Base-by-base conservation (phyloP, 2,888 invertebrate species). In the Uloborus plumipes region DNA sequence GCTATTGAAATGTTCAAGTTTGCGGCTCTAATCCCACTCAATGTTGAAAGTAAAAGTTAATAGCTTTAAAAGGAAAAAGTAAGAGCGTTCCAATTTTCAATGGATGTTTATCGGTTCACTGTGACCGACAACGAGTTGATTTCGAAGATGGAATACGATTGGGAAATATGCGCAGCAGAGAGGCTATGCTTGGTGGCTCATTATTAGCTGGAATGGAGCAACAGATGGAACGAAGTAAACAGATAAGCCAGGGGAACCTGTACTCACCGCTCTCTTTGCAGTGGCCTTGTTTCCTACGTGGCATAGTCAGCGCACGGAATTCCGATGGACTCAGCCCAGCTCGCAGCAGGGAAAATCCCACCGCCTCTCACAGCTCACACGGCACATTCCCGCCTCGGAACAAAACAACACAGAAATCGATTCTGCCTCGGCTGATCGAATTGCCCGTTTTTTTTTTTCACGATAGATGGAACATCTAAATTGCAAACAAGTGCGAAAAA, bases 201-300 rank as follows among this genome's bases (percentile, higher is more conserved):
- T 18, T 58, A 58, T 13, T 58, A 13, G 22, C 18, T 16, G 22
- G 22, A n/a, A 18, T n/a, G 58, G 22, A 18, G 18, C 58, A 22
- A 22, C 16, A 22, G 58, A 58, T 20, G 58, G 22, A 58, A 58
- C 20, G 18, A 20, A n/a, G 58, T 58, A 62, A 39, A 62, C 62
- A 62, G 62, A 39, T 39, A 62, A 62, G 22, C 31, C 14, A 16
- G 26, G 31, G 31, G 31, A 31, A 31, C 31, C 55, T 20, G 80
- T 75, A 82, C 82, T 82, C 59, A 80, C 80, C 80, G 71, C 71
- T 76, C 72, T 76, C 72, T 76, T 77, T 82, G 62, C 67, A 64
- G 31, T 82, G 72, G 62, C 82, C 76, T 77, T 82, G 82, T 82
- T 82, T 82, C 47, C 76, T 69, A 82, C 82, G 82, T 82, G 82